Conservation (phyloP, 2,113 vertebrate genomes). For the Vulpes ferrilata region DNA sequence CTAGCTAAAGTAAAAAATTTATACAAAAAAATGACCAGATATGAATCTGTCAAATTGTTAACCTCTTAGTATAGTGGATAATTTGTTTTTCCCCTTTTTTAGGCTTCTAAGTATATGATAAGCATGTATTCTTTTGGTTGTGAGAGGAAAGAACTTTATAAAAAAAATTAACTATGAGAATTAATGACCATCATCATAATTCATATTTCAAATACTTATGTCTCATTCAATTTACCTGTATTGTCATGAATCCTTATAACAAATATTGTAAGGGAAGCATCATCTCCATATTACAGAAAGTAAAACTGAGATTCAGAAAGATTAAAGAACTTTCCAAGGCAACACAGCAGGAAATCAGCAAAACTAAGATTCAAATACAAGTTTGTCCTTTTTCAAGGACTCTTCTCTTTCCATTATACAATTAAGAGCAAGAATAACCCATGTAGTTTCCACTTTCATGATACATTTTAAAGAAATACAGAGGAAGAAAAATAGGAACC, state of each 20-base stretch:
- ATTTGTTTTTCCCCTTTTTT: constrained; percentile 11
- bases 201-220: neutral
- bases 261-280: neutral
- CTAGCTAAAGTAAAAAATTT: neutral
- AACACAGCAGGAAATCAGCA: neutral
- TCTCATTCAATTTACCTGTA: neutral
- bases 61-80: neutral
- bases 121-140: neutral
- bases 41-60: neutral
- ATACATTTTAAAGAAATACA: neutral
- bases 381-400: neutral
- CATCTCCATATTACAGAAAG: neutral
- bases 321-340: neutral
- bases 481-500: neutral
- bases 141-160: neutral
- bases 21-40: neutral
- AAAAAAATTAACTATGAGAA: neutral
- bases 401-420: neutral
- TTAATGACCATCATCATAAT: neutral
- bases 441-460: neutral
- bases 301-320: constrained; percentile 1
- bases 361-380: constrained; percentile 10
- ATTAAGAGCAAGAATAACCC: neutral
- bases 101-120: neutral
- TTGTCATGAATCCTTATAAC: neutral